Evolutionary conservation across 2,113 vertebrate genomes (phyloP), one percentile per base, ranked within the genome.

Genomic region (Leucopsar rothschildi): DNA sequence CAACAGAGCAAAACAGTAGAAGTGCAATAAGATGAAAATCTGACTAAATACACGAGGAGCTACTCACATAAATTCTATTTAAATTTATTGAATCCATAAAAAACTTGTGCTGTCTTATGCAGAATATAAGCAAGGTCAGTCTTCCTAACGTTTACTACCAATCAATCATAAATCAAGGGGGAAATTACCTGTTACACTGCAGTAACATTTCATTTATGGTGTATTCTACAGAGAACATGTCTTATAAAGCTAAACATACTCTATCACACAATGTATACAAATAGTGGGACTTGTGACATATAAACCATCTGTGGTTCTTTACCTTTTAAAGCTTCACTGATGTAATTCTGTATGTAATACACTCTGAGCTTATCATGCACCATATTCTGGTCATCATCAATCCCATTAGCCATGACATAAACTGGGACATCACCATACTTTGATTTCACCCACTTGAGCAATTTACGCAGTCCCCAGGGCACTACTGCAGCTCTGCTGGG

Each of bases 321-420:
- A 99, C 99, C 99, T 99, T 99, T 99, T 44, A 99, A 98, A 37
- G 98, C 99, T 95, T 99, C 99, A 2, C 99, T 99, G 83, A 99
- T 97, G 77, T 99, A 99, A 94, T 98, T 99, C 95, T 99, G 98
- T 77, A 99, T 94, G 94, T 99, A 99, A 95, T 99, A 99, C 45
- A 98, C 95, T 73, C 99, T 98, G 57, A 99, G 93, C 44, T 97
- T 98, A 95, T 99, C 99, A 5, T 99, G 98, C 83, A 98, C 97
- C 39, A 88, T 96, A 9, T 97, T 98, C 0, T 96, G 98, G 75
- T 98, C 98, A 52, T 99, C 99, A 0, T 99, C 98, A 27, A 99
- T 97, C 19, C 99, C 99, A 11, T 98, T 99, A 75, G 99, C 98
- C 93, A 98, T 97, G 61, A 99, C 88, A 22, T 99, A 99, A 95